phyloP scores from a whole-genome alignment of 2,888 invertebrate genomes.

The Drosophila neonasuta region DNA sequence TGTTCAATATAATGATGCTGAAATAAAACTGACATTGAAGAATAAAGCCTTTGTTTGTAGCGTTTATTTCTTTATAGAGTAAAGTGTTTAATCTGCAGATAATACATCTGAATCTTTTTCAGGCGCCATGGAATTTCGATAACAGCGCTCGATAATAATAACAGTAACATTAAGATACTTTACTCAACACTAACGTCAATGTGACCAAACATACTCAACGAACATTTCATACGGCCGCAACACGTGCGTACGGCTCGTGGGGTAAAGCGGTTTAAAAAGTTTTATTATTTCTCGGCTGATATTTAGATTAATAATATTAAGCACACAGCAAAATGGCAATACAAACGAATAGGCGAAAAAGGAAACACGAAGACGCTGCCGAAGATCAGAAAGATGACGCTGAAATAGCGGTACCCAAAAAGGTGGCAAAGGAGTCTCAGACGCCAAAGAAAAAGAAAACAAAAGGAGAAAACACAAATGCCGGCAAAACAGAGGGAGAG shows the following conservation, averaged over 20 bases:
- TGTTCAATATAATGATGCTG: slow-evolving; percentile 9
- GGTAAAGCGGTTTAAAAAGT: slow-evolving; percentile 12
- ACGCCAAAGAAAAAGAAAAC: slow-evolving; percentile 52
- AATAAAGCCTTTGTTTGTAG: not conserved
- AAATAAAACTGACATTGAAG: slow-evolving; percentile 9
- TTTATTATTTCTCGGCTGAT: slow-evolving; percentile 6
- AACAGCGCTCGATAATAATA: slow-evolving; percentile 15
- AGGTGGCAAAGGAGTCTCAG: slow-evolving; percentile 62
- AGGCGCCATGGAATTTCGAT: slow-evolving; percentile 18
- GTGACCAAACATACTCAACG: not conserved
- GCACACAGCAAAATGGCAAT: slow-evolving; percentile 67
- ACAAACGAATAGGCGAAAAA: slow-evolving; percentile 74
- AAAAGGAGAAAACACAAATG: slow-evolving; percentile 11
- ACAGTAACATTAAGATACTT: slow-evolving; percentile 35
- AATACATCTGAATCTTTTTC: slow-evolving; percentile 11
- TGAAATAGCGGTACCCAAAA: slow-evolving; percentile 70
- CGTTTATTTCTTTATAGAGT: not conserved
- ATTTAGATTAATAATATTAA: slow-evolving; percentile 18
- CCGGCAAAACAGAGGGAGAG: slow-evolving; percentile 2
- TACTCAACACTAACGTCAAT: not conserved
- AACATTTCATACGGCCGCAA: slow-evolving; percentile 6
- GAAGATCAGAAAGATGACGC: slow-evolving; percentile 50
- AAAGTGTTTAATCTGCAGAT: slow-evolving; percentile 5
- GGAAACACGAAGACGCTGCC: slow-evolving; percentile 61
- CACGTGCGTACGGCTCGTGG: slow-evolving; percentile 52